A percentile compares a stretch with the other conserved stretches of the same genome.
phyloP scores from a whole-genome alignment of 2,888 invertebrate genomes.

The Gortyna flavago region DNA sequence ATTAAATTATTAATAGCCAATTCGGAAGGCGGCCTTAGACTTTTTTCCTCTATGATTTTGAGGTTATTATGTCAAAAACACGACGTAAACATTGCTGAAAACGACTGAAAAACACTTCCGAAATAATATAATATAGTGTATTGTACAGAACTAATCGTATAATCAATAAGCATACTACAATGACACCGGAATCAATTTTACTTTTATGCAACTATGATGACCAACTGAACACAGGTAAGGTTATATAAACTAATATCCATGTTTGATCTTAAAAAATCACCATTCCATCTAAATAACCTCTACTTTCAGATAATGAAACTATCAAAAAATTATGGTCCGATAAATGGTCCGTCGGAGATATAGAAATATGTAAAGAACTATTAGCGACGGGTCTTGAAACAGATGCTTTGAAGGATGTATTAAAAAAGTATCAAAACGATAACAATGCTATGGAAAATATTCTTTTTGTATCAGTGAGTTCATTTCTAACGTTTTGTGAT shows the following conservation, averaged over 20 bases:
- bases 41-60: no score
- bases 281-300: neutral
- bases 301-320: constrained; percentile 75
- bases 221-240: constrained; percentile 75
- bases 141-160: neutral
- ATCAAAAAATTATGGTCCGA: constrained; percentile 79
- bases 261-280: neutral
- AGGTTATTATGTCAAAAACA: constrained; percentile 12
- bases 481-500: constrained; percentile 93
- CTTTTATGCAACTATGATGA: constrained; percentile 85
- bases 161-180: constrained; percentile 32
- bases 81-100: constrained; percentile 1
- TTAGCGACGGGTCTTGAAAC: constrained; percentile 75
- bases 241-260: neutral
- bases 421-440: constrained; percentile 73
- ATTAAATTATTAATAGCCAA: no score
- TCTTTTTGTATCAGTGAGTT: constrained; percentile 91
- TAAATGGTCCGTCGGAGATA: constrained; percentile 77
- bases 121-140: neutral
- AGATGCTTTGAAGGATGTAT: constrained; percentile 69
- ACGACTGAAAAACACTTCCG: neutral
- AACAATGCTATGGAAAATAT: constrained; percentile 78
- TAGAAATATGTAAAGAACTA: constrained; percentile 76
- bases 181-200: constrained; percentile 66
- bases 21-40: no score